Conservation (phyloP, 2,888 invertebrate species). For the Drosophila formosana region DNA sequence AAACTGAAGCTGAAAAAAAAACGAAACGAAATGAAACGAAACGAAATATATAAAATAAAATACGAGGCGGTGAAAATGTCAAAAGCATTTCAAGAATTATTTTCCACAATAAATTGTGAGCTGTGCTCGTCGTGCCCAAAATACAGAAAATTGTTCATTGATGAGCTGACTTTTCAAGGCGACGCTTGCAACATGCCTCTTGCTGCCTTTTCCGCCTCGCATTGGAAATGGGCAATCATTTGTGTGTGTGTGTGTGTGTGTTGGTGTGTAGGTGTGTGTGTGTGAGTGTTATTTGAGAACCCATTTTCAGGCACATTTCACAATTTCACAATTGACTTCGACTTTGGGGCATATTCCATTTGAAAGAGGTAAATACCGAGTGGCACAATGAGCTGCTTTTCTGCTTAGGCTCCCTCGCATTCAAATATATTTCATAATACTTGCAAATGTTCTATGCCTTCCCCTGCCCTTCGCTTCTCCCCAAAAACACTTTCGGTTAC, state of each 20-base stretch:
- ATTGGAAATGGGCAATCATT: conserved; percentile 14
- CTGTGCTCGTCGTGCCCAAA: conserved; percentile 37
- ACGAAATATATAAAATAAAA: neutral
- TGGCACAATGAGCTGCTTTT: conserved; percentile 1
- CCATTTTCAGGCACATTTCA: conserved; percentile 13
- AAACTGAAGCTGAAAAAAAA: neutral
- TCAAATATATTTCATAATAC: conserved; percentile 4
- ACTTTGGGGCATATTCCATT: conserved; percentile 6
- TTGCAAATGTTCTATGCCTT: neutral
- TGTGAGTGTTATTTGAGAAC: conserved; percentile 11
- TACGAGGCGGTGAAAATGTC: conserved; percentile 38
- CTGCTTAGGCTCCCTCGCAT: neutral
- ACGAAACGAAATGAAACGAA: too few species aligned
- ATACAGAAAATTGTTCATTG: conserved; percentile 45
- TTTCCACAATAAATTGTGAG: conserved; percentile 41
- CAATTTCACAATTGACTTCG: conserved; percentile 4
- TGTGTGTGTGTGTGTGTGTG: neutral
- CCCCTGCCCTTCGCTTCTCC: neutral
- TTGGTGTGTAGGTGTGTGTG: neutral
- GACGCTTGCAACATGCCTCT: too few species aligned
- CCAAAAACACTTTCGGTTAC: neutral
- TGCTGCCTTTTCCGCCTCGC: conserved; percentile 3
- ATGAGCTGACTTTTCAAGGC: conserved; percentile 25
- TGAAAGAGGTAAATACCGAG: conserved; percentile 10
- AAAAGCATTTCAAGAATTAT: conserved; percentile 52